These are phyloP conservation scores for Neolamprologus brichardi DNA, from an alignment of 2,113 vertebrate species.

Conservation along the genomic window DNA sequence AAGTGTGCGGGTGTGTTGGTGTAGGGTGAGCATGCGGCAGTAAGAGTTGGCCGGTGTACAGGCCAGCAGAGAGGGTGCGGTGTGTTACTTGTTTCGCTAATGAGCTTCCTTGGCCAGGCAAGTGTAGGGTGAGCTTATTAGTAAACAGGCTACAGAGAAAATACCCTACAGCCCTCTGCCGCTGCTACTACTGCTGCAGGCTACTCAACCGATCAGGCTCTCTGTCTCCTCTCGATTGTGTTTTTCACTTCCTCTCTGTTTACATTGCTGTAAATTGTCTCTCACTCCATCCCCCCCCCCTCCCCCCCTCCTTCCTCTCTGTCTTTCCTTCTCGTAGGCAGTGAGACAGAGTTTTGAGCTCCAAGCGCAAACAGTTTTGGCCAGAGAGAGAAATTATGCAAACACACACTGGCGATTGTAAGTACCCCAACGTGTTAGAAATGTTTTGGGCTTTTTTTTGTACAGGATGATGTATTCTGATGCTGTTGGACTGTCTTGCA, in stretches of 20 bases:
- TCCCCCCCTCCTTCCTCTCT: accelerated
- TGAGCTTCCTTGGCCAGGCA: constrained; percentile 53
- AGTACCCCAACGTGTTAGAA: constrained; percentile 26
- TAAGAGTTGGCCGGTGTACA: constrained; percentile 26
- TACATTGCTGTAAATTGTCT: not conserved
- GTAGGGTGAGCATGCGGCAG: constrained; percentile 43
- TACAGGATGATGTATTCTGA: not conserved
- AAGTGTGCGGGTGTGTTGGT: constrained; percentile 29
- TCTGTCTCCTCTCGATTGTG: not conserved
- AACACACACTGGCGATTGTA: constrained; percentile 27
- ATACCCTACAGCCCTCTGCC: constrained; percentile 17
- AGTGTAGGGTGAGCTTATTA: constrained; percentile 45
- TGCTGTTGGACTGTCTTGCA: not conserved
- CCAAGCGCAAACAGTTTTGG: not conserved
- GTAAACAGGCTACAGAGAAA: constrained; percentile 46
- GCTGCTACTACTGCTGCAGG: not conserved
- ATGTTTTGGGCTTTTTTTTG: not conserved
- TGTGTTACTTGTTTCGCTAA: constrained; percentile 55
- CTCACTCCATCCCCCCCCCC: not conserved
- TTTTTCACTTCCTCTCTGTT: not conserved
- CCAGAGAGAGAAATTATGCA: constrained; percentile 22
- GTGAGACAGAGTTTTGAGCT: not conserved
- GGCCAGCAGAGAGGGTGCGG: constrained; percentile 40
- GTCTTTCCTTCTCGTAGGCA: not conserved
- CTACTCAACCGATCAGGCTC: not conserved